Conservation (phyloP, 1,140 invertebrate genomes). For the Elysia chlorotica region DNA sequence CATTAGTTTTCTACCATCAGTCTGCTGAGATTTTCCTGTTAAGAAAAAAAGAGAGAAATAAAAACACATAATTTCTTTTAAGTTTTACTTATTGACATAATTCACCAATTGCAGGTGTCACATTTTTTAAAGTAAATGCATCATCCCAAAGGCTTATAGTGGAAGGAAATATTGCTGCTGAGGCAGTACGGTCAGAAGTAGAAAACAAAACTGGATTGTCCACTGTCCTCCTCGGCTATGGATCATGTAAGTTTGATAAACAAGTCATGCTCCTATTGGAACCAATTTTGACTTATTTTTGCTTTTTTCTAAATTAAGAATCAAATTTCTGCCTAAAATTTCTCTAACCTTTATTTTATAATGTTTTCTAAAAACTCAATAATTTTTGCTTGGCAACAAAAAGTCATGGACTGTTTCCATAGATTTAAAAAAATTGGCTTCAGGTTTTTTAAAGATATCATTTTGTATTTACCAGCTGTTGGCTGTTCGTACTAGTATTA, state of each 20-base stretch:
- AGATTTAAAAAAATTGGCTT: neutral
- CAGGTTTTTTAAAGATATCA: no score
- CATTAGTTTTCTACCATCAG: no score
- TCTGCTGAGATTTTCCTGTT: no score
- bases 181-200: neutral
- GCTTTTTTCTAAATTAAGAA: neutral
- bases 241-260: conserved; percentile 1
- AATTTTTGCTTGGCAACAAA: no score
- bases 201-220: conserved; percentile 14
- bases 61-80: no score
- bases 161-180: conserved; percentile 16
- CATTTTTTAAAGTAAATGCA: no score
- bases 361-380: no score
- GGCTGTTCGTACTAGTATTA: no score
- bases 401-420: neutral
- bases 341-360: neutral
- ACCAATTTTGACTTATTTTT: neutral
- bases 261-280: neutral
- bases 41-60: no score
- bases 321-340: neutral
- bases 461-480: no score
- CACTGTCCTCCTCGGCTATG: conserved; percentile 14
- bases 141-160: conserved; percentile 15
- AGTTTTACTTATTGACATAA: no score
- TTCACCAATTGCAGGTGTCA: no score